phyloP scores from a whole-genome alignment of 2,888 invertebrate genomes.

The Operophtera brumata region DNA sequence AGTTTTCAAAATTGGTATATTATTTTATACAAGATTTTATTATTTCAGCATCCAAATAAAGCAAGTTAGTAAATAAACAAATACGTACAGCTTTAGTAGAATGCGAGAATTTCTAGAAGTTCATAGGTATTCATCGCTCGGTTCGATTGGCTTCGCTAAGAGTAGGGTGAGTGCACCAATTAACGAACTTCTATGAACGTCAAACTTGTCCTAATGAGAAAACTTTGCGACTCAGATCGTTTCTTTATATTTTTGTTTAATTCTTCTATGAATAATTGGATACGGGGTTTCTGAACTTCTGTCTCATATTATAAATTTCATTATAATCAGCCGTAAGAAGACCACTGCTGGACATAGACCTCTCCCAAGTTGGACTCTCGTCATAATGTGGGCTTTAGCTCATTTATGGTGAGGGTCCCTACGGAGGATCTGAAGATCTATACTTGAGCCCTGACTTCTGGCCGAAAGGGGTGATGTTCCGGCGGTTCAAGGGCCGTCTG shows the following conservation, averaged over 20 bases:
- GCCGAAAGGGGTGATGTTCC: no score
- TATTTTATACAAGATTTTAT: not conserved
- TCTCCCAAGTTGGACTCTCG: no score
- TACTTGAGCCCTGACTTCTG: no score
- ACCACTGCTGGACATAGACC: no score
- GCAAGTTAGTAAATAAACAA: not conserved
- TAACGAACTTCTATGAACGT: slow-evolving; percentile 41
- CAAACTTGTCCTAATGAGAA: slow-evolving; percentile 51
- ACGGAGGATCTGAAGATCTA: no score
- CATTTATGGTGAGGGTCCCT: no score
- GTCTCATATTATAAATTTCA: no score
- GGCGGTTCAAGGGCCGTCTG: no score
- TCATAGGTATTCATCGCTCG: slow-evolving; percentile 13
- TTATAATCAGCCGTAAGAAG: no score
- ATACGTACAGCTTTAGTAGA: not conserved
- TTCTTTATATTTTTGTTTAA: slow-evolving; percentile 38
- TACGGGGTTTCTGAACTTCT: no score
- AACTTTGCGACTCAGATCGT: slow-evolving; percentile 41
- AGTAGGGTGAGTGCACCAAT: slow-evolving; percentile 40
- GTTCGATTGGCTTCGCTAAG: slow-evolving; percentile 40
- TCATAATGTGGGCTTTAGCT: no score
- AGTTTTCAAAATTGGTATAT: no score
- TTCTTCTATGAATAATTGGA: slow-evolving; percentile 19
- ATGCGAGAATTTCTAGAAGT: not conserved
- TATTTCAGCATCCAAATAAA: not conserved